Base-by-base conservation (phyloP, 2,888 invertebrate species). In the Pyrrhia umbra region DNA sequence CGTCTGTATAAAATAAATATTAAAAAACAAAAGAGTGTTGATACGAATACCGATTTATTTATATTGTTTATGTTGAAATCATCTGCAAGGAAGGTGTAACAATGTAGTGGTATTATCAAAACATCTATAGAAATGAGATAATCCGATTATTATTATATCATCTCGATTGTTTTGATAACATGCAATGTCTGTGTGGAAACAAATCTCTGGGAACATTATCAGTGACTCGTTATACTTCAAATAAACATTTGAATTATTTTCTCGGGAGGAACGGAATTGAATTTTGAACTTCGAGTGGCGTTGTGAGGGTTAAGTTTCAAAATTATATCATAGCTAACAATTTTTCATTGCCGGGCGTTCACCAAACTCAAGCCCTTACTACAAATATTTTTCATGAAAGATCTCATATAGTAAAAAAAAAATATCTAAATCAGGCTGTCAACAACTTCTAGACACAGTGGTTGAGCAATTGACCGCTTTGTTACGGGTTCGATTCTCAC, bases 101-200 rank as follows among this genome's bases (percentile, higher is more conserved):
- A 77, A 63, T 75, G 47, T 58, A 42, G 16, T 45, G 18, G 20
- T 72, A 55, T 75, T 73, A 80, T 80, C 57, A 72, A 67, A 80
- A 77, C 78, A 80, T 67, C 54, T 45, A 51, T 56, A 54, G 63
- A 56, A 43, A 60, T 57, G 55, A 67, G 66, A 79, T 75, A 34
- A 63, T 68, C 40, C 39, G 25, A 40, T 54, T 56, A 72, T 62
- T 67, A 58, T 67, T 56, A 62, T 62, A 59, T 50, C 20, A 67
- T 50, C 18, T 63, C 21, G 4, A 39, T 59, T 80, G 74, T 80
- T 77, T 56, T 61, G 9, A 69, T 49, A 77, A 73, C 63, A 80
- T 49, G 23, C 6, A 37, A 16, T 10, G n/a, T 23, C 15, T 54
- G 37, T 70, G 64, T 69, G 27, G 34, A 65, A 58, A 64, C 51